phyloP scores from a whole-genome alignment of 1,140 invertebrate genomes.

The Antheraea mylitta region DNA sequence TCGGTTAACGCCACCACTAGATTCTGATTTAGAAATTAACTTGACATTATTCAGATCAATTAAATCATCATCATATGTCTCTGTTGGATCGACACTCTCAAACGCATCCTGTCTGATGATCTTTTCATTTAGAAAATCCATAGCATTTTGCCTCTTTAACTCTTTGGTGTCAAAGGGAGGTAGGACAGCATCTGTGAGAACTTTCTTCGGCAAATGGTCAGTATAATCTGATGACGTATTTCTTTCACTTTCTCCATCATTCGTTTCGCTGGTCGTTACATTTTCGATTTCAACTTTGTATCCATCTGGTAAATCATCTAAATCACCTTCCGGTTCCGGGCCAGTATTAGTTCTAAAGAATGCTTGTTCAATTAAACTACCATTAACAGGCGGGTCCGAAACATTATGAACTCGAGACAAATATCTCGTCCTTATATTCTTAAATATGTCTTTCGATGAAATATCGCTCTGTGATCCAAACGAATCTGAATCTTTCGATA shows the following conservation, averaged over 20 bases:
- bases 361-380: slow-evolving; percentile 58
- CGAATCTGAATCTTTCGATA: slow-evolving; percentile 41
- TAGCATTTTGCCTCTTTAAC: slow-evolving; percentile 55
- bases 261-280: slow-evolving; percentile 63
- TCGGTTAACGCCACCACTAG: slow-evolving; percentile 26
- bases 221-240: slow-evolving; percentile 11
- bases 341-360: slow-evolving; percentile 49
- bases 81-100: slow-evolving; percentile 21
- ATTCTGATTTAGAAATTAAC: slow-evolving; percentile 45
- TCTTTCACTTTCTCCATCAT: slow-evolving; percentile 44
- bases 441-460: slow-evolving; percentile 62
- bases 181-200: slow-evolving; percentile 39
- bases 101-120: slow-evolving; percentile 42
- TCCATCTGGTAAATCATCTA: slow-evolving; percentile 21
- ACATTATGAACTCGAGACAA: slow-evolving; percentile 66
- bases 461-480: slow-evolving; percentile 53
- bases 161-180: slow-evolving; percentile 42
- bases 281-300: slow-evolving; percentile 53
- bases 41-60: slow-evolving; percentile 28
- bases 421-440: slow-evolving; percentile 65
- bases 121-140: slow-evolving; percentile 38
- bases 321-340: slow-evolving; percentile 26
- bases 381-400: slow-evolving; percentile 39
- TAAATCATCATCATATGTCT: slow-evolving; percentile 13
- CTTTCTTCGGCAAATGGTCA: slow-evolving; percentile 22